Percentiles rank a stretch among this genome's conserved stretches.
phyloP scores from a whole-genome alignment of 2,113 vertebrate genomes.

The Seriola aureovittata region DNA sequence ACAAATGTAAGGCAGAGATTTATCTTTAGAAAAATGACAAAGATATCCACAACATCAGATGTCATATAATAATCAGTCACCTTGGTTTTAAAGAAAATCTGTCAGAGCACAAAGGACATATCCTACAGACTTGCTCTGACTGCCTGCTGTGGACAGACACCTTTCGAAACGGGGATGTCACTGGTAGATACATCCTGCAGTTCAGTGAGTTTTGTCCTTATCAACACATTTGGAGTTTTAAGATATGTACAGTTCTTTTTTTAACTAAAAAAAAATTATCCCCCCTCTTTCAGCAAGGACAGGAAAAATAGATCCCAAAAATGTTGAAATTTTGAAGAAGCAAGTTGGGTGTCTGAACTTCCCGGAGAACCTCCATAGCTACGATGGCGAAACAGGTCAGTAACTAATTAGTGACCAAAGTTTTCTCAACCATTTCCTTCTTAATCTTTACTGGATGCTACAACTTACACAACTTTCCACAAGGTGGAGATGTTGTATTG shows the following conservation, averaged over 20 bases:
- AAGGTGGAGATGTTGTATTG: slow-evolving; percentile 39
- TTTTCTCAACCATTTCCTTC: not conserved
- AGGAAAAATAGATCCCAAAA: slow-evolving; percentile 66
- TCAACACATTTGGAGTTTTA: not conserved
- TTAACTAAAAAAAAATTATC: not conserved
- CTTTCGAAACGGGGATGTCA: slow-evolving; percentile 71
- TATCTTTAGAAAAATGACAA: not conserved
- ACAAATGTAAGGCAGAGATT: not conserved
- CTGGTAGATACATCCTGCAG: slow-evolving; percentile 75
- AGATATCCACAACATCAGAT: not conserved
- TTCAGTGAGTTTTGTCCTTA: slow-evolving; percentile 71
- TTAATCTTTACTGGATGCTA: not conserved
- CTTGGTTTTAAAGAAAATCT: slow-evolving; percentile 69
- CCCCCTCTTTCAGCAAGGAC: slow-evolving; percentile 67
- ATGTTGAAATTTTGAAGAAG: slow-evolving; percentile 73
- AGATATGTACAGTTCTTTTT: not conserved
- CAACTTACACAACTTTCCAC: slow-evolving; percentile 34
- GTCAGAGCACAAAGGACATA: slow-evolving; percentile 79
- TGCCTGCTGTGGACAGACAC: slow-evolving; percentile 82
- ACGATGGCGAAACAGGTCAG: slow-evolving; percentile 74
- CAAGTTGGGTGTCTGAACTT: slow-evolving; percentile 77
- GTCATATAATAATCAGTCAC: not conserved
- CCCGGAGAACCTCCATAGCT: slow-evolving; percentile 69
- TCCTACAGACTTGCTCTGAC: slow-evolving; percentile 74
- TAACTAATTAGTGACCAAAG: not conserved